Conservation (phyloP, 2,113 vertebrate genomes). For the Urocitellus parryii region DNA sequence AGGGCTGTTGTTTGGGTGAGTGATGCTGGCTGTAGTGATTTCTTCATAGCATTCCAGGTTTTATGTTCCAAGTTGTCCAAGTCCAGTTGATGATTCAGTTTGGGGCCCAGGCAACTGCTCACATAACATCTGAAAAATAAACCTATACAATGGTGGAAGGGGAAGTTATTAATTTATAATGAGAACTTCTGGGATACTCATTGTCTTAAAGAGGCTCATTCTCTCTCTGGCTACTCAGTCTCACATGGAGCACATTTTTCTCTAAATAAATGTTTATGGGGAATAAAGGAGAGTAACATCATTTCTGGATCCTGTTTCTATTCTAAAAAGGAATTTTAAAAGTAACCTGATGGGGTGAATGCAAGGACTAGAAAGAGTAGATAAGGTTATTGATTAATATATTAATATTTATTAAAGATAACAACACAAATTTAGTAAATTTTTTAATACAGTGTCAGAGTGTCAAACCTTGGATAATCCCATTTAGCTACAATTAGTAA, state of each 20-base stretch:
- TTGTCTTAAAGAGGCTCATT: neutral
- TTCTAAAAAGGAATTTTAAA: neutral
- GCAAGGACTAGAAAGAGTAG: neutral
- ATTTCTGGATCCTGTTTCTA: neutral
- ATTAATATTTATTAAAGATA: neutral
- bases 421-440: neutral
- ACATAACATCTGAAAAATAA: neutral
- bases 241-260: neutral
- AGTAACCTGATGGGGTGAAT: neutral
- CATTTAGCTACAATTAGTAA: neutral
- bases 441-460: neutral
- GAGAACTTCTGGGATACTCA: neutral
- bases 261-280: neutral
- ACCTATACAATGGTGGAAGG: neutral
- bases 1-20: neutral
- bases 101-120: neutral
- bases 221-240: neutral
- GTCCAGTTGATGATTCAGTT: neutral
- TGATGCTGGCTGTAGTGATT: rapidly evolving
- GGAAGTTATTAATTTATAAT: neutral
- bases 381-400: neutral
- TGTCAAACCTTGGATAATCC: neutral
- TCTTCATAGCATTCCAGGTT: neutral
- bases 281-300: neutral
- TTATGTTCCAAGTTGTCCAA: neutral